Evolutionary conservation across 2,113 vertebrate species (phyloP), one percentile per base, ranked within the genome.

Genomic region (Bungarus multicinctus): DNA sequence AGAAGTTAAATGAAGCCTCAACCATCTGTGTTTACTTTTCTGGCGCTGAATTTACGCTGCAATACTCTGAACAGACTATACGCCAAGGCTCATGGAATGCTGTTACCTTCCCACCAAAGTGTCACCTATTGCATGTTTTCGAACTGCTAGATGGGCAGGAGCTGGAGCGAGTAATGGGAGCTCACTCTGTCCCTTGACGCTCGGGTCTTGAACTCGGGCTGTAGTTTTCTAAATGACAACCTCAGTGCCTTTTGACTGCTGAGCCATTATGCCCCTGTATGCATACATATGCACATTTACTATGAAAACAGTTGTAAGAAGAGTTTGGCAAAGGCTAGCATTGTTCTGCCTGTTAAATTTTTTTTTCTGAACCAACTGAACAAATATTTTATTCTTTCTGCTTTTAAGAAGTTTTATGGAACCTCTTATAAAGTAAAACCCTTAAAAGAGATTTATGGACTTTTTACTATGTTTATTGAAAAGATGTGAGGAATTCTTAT

Each of bases 11-110:
- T 50, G 47, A 50, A 50, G 47, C 47, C 47, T 50, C 47, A 50
- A 8, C 47, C 47, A 50, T 50, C 47, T 50, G 47, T 50, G 47
- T 50, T 50, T 50, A 50, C 1, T 10, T 50, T 50, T 50, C 47
- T 50, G 47, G 47, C 7, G 1, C 47, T 50, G 47, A 50, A 9
- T 50, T 50, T 50, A 50, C 8, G 8, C 47, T 50, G 47, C 47
- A 50, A 50, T 9, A 50, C 8, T 50, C 8, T 50, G 47, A 50
- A 10, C 47, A 50, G 30, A 69, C 11, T 14, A n/a, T 5, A 14
- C 0, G 0, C 60, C 30, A 69, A 16, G 12, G 60, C 12, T 5
- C 27, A 64, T 0, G 1, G 3, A 64, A 64, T 2, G 1, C 25
- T n/a, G 30, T 69, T n/a, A 69, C 12, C 0, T 64, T 69, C 30